Evolutionary conservation across 2,888 invertebrate genomes (phyloP), one percentile per base, ranked within the genome.

Genomic region (Cepaea hortensis): DNA sequence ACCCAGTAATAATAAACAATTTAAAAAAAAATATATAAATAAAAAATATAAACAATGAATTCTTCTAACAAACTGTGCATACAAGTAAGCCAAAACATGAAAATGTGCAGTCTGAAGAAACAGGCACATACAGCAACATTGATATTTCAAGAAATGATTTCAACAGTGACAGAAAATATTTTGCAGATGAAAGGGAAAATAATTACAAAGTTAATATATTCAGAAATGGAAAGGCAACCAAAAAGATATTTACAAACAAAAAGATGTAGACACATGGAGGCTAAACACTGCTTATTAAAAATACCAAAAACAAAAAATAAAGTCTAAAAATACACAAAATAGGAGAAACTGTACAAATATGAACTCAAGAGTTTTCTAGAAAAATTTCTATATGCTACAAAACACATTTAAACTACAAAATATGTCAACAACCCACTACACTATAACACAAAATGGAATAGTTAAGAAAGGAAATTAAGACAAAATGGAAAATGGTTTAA

Each of bases 11-110:
- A 76, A 15, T 18, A 76, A 50, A 76, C 48, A 76, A n/a, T n/a
- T n/a, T n/a, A n/a, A n/a, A 35, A 35, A 35, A 35, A 35, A 35
- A 35, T 0, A 0, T 35, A 35, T 35, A 35, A 35, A 35, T 35
- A 35, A 35, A 35, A 35, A 55, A 55, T 9, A 55, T 55, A 55
- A 55, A 11, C 55, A 55, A 55, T 55, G 55, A 55, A 77, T 20
- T 55, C 20, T 77, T 55, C 50, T 0, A 20, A 75, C 75, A 35
- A 48, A 46, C 23, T 75, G 46, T 46, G n/a, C 48, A 48, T 55
- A 77, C 77, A 77, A n/a, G 48, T 48, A 75, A 75, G 75, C n/a
- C 55, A 76, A 75, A 5, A 76, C 46, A 46, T n/a, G 35, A 46
- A 76, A 9, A 50, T 7, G 20, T 48, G 48, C 50, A 76, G 76